These are phyloP conservation scores for Lepidocyrtoides sp. DNA, from an alignment of 2,888 invertebrate species.

Conservation along the genomic window DNA sequence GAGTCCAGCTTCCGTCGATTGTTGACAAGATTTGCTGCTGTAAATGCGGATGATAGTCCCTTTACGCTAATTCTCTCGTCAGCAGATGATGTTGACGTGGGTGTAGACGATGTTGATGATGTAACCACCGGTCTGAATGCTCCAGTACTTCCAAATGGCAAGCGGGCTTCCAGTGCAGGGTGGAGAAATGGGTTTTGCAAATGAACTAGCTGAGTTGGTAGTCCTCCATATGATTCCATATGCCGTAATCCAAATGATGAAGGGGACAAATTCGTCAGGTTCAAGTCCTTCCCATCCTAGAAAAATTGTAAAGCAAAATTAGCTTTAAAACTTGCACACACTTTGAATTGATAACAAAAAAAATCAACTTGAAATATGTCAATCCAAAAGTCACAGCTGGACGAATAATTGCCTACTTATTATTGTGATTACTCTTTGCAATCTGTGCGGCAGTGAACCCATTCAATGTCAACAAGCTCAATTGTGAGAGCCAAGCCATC, in stretches of 20 bases:
- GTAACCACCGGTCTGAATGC: conserved; percentile 89
- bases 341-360: conserved; percentile 22
- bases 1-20: conserved; percentile 82
- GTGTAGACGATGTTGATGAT: conserved; percentile 88
- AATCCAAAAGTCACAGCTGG: conserved; percentile 51
- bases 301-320: not conserved
- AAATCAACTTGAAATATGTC: conserved; percentile 32
- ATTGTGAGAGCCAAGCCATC: not conserved
- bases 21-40: conserved; percentile 81
- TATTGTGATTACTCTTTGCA: not conserved
- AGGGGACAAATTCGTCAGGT: conserved; percentile 86
- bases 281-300: conserved; percentile 84
- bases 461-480: not conserved
- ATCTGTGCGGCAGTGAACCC: not conserved
- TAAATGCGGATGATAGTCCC: conserved; percentile 84
- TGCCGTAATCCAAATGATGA: conserved; percentile 88
- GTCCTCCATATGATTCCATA: conserved; percentile 89
- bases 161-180: conserved; percentile 89
- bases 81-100: conserved; percentile 77
- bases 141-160: conserved; percentile 88
- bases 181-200: conserved; percentile 92
- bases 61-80: conserved; percentile 82
- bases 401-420: not conserved
- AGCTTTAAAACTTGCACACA: not conserved
- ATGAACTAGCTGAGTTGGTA: conserved; percentile 90